Conservation (phyloP, 2,113 vertebrate species). For the Melanocharis versteri region DNA sequence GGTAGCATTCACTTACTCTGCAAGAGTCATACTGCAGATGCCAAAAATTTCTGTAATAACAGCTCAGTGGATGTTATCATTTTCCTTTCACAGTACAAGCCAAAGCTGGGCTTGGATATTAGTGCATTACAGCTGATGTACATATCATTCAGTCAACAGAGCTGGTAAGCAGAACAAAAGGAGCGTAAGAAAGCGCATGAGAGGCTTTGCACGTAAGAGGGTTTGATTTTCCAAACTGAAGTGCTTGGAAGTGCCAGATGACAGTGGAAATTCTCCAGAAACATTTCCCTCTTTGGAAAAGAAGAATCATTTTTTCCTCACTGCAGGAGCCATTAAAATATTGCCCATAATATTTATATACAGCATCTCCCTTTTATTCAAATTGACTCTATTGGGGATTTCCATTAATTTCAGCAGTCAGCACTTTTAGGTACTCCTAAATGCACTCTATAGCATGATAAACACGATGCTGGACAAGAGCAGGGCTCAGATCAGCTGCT, state of each 20-base stretch:
- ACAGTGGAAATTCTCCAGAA: neutral
- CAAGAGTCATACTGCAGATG: neutral
- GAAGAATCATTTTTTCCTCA: neutral
- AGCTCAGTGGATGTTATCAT: neutral
- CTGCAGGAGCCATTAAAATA: neutral
- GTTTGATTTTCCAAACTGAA: neutral
- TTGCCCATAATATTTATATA: neutral
- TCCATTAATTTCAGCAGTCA: neutral
- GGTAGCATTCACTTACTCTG: neutral
- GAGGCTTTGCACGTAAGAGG: neutral
- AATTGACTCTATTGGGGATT: neutral
- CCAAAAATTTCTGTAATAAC: neutral
- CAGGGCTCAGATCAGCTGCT: neutral
- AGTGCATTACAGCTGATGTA: neutral
- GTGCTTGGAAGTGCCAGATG: neutral
- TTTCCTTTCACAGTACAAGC: neutral
- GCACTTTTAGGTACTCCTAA: neutral
- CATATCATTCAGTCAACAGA: neutral
- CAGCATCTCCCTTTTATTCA: neutral
- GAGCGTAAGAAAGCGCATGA: neutral
- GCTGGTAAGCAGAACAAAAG: neutral
- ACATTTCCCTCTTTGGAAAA: neutral
- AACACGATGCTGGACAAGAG: neutral
- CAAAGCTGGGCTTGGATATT: neutral
- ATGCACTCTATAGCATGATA: neutral